A percentile compares a stretch with the other conserved stretches of the same genome.
Conservation (phyloP, 2,888 invertebrate genomes). For the Calameuta filiformis region DNA sequence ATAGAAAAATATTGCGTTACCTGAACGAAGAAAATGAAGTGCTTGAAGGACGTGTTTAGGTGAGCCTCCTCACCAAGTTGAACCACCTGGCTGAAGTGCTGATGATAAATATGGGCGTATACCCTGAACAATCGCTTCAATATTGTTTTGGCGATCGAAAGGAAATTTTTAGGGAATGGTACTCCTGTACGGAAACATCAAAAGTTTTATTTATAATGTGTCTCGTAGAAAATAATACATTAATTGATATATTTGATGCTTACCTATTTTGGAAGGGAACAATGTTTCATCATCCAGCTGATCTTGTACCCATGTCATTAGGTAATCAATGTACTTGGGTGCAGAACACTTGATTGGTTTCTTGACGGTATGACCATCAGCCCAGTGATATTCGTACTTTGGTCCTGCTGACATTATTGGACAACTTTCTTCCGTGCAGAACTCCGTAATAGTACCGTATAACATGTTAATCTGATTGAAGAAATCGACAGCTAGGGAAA, state of each 20-base stretch:
- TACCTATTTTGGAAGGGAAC: constrained; percentile 97
- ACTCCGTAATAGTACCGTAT: constrained; percentile 99
- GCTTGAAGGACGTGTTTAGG: constrained; percentile 99
- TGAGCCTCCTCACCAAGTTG: constrained; percentile 98
- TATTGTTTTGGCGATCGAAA: constrained; percentile 97
- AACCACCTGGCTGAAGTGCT: constrained; percentile 98
- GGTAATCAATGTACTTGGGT: constrained; percentile 98
- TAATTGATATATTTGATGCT: constrained; percentile 22
- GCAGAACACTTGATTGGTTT: constrained; percentile 99
- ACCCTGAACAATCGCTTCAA: constrained; percentile 97
- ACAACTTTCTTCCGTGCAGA: constrained; percentile 97
- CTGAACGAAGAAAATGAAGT: constrained; percentile 98
- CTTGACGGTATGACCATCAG: constrained; percentile 97
- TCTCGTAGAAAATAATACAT: too few relatives aligned
- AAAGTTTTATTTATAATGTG: constrained; percentile 7
- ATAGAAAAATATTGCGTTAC: constrained; percentile 62
- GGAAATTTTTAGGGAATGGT: constrained; percentile 98
- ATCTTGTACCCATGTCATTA: constrained; percentile 99
- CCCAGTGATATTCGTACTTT: constrained; percentile 99
- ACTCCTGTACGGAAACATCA: constrained; percentile 75
- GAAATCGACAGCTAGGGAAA: constrained; percentile 93
- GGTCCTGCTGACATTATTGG: constrained; percentile 99
- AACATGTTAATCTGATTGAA: constrained; percentile 99
- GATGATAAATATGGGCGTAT: constrained; percentile 99
- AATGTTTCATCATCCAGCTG: constrained; percentile 98